Conservation (phyloP, 2,113 vertebrate species). For the Megaptera novaeangliae region DNA sequence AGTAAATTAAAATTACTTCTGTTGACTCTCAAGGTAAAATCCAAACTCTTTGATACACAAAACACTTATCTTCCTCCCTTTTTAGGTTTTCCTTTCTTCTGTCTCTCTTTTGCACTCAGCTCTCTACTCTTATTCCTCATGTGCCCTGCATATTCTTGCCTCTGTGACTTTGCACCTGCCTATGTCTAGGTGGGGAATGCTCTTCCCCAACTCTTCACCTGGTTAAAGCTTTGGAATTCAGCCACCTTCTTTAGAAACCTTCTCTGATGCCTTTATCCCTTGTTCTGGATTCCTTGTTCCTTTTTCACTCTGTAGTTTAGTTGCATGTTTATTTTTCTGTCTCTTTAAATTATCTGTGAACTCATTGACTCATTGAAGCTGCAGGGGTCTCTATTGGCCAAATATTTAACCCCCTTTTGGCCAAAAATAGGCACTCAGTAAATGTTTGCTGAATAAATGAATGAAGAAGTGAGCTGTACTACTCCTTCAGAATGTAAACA, state of each 20-base stretch:
- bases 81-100: background rate
- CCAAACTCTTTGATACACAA: background rate
- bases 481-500: background rate
- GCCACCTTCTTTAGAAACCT: background rate
- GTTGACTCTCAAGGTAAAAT: background rate
- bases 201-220: background rate
- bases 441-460: background rate
- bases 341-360: background rate
- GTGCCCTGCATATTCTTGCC: too few species aligned
- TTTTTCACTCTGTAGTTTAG: background rate
- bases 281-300: background rate
- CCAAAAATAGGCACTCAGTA: background rate
- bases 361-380: background rate
- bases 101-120: too few species aligned
- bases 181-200: background rate
- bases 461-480: background rate
- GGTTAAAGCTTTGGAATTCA: background rate
- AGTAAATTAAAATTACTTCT: background rate
- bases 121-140: background rate
- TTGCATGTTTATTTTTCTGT: background rate
- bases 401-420: background rate
- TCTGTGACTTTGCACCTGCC: background rate
- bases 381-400: background rate
- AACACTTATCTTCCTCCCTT: background rate
- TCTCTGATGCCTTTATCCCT: background rate